phyloP scores from a whole-genome alignment of 2,888 invertebrate species.

The Endomychus coccineus region DNA sequence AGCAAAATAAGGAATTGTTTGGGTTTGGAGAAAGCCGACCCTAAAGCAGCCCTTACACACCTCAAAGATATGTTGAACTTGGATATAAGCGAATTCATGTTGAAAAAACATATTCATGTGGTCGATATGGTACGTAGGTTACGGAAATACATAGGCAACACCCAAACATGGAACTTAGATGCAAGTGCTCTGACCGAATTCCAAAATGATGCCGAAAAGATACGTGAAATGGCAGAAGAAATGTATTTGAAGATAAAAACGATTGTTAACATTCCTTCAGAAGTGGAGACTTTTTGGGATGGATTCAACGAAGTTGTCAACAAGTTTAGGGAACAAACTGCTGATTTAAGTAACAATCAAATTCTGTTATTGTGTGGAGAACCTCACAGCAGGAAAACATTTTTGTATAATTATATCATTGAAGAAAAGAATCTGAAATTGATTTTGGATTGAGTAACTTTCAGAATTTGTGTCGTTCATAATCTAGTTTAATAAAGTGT shows the following conservation, averaged over 20 bases:
- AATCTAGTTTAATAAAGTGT: too few relatives aligned
- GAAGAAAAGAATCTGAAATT: constrained; percentile 5
- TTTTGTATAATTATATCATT: constrained; percentile 5
- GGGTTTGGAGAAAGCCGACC: constrained; percentile 61
- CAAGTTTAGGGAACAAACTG: constrained; percentile 60
- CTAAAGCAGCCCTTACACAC: constrained; percentile 61
- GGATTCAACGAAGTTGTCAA: constrained; percentile 60
- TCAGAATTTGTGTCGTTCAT: too few relatives aligned
- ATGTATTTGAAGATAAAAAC: constrained; percentile 53
- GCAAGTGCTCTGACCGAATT: constrained; percentile 57
- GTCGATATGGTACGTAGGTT: constrained; percentile 69
- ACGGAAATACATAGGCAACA: constrained; percentile 72
- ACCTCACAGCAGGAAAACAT: constrained; percentile 45
- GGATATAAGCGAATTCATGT: constrained; percentile 62
- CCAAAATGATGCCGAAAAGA: constrained; percentile 58
- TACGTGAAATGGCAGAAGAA: constrained; percentile 61
- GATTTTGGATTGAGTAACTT: too few relatives aligned
- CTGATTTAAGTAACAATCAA: constrained; percentile 53
- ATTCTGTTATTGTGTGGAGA: constrained; percentile 56
- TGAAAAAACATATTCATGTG: constrained; percentile 72
- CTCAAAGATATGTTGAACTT: constrained; percentile 55
- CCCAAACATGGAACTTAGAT: constrained; percentile 62
- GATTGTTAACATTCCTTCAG: constrained; percentile 54
- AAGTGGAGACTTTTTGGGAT: constrained; percentile 63
- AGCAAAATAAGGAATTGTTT: constrained; percentile 60